phyloP scores from a whole-genome alignment of 2,888 invertebrate genomes.

The Xiphydria camelus region DNA sequence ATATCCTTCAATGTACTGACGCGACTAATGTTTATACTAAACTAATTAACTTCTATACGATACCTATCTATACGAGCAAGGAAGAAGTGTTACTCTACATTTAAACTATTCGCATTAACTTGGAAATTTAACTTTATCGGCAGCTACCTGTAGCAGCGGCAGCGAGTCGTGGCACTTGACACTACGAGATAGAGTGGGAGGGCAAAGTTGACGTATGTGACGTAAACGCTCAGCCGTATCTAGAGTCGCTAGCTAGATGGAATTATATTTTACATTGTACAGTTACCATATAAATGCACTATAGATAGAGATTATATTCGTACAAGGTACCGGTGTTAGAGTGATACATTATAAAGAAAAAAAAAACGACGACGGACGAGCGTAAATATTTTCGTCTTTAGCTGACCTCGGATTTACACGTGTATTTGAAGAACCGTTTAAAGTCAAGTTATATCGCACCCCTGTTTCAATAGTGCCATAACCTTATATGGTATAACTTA shows the following conservation, averaged over 20 bases:
- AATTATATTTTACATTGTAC: conserved; percentile 58
- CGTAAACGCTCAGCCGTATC: conserved; percentile 39
- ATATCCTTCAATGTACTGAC: conserved; percentile 56
- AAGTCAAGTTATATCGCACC: no score
- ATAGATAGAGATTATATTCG: conserved; percentile 40
- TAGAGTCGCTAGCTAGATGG: conserved; percentile 52
- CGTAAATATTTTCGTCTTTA: conserved; percentile 21
- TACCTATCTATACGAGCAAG: no score
- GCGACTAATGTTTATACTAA: conserved; percentile 54
- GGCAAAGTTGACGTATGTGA: conserved; percentile 3
- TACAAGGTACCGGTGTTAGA: conserved; percentile 18
- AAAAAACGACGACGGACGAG: conserved; percentile 16
- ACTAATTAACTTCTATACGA: conserved; percentile 49
- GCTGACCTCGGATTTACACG: conserved; percentile 19
- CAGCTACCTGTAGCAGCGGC: conserved; percentile 4
- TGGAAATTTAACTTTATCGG: conserved; percentile 30
- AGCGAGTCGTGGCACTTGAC: conserved; percentile 3
- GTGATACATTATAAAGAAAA: conserved; percentile 9
- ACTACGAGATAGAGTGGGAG: not conserved
- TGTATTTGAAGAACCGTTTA: no score
- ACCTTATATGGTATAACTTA: no score
- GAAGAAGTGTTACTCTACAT: conserved; percentile 29
- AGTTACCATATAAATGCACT: conserved; percentile 45
- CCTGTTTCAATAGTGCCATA: no score
- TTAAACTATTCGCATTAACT: conserved; percentile 29